Base-by-base conservation (phyloP, 2,888 invertebrate genomes). In the Idaea aversata region DNA sequence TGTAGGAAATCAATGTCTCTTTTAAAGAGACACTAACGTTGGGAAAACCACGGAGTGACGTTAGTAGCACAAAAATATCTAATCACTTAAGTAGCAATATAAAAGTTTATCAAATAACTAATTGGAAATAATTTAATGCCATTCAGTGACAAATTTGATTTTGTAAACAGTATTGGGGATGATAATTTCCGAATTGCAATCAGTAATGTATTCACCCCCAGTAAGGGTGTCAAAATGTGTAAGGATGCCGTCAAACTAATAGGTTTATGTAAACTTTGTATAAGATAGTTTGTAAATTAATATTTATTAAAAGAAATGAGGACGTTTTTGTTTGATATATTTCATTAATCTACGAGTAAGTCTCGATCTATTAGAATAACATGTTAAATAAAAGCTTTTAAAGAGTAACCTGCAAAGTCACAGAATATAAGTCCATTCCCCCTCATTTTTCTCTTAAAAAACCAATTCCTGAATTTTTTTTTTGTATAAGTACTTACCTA, bases 171-270 rank as follows among this genome's bases (percentile, higher is more conserved):
- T 90, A 90, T 91, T 89, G 85, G 89, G 86, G 81, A 76, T 88
- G 90, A 90, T 90, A 91, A 90, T 90, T 88, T 90, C 88, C 85
- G 84, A 90, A 91, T 91, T 90, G 90, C 87, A 88, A 84, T 78
- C 78, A 74, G 73, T 91, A 91, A 92, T 90, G 70, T 91, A 91
- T 91, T 87, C 91, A 91, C 91, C 92, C 91, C 75, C 73, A 63
- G 67, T 73, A 77, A 71, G 80, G 80, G 79, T 80, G 78, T 77
- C 74, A 73, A 71, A 72, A 81, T 75, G 68, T 63, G 67, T 63
- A 25, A 63, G 59, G 34, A 59, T 64, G 61, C 62, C 70, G 65
- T 5, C 13, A 47, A 47, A 47, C 47, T 47, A 13, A 10, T 47
- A 47, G 47, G 13, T 63, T 61, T 47, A 38, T 6, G 15, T 25